Base-by-base conservation (phyloP, 1,140 invertebrate species). In the Stratiolaelaps scimitus region DNA sequence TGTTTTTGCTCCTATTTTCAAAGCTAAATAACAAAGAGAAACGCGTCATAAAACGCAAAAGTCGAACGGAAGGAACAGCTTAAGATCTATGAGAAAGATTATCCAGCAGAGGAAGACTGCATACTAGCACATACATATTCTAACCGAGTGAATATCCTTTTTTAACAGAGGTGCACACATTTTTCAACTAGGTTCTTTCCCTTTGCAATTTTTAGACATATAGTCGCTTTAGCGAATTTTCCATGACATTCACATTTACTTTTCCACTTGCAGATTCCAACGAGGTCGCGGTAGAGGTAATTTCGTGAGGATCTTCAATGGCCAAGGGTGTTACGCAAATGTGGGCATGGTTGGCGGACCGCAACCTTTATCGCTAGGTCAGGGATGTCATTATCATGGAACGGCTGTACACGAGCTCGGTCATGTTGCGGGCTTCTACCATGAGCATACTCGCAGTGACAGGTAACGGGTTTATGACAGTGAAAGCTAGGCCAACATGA, bases 401-500 rank as follows among this genome's bases (percentile, higher is more conserved):
- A 69, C 60, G 15, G 71, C 78, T 28, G 71, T 76, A 26, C 77
- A 79, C 60, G 76, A 77, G 66, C 68, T 79, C 56, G 72, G 75
- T 67, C 76, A 77, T 60, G 73, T 75, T 7, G 69, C 76, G 6
- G 76, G 76, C 10, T 78, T 77, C 29, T 75, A 72, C 43, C 76
- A 77, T 56, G 76, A 77, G 65, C 76, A 77, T 48, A 73, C 72
- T 5, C 68, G 76, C 23, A 71, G 71, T 1, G 77, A 77, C 67
- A 69, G 71, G 53, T 60, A 26, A 56, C 30, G 67, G n/a, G n/a
- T 26, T 20, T 26, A 60, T 15, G 53, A 15, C 26, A 20, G 15
- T 48, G 15, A 6, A 20, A 20, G 4, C 4, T 15, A 48, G 13
- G n/a, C 13, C n/a, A 45, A 13, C 13, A 13, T 45, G 44, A 45